A percentile compares a stretch with the other conserved stretches of the same genome.
Evolutionary conservation across 2,113 vertebrate species (phyloP).

Genomic region (Saccopteryx bilineata): DNA sequence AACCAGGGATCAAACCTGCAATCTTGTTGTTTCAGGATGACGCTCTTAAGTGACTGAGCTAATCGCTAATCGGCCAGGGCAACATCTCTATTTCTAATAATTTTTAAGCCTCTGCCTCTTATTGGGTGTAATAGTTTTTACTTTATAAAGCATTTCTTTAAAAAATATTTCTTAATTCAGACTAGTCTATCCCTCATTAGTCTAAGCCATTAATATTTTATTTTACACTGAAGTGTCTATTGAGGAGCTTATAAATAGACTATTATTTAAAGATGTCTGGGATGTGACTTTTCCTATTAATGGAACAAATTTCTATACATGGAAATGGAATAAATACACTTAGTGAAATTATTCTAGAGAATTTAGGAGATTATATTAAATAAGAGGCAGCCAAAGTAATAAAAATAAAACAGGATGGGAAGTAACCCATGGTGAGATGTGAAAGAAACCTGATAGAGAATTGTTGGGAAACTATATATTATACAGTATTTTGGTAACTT

Average conservation of each 20-base stretch:
- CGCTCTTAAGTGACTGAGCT: too few relatives aligned
- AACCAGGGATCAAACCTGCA: too few relatives aligned
- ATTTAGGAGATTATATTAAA: constrained; percentile 53
- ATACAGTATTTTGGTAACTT: constrained; percentile 72
- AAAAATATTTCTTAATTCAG: constrained; percentile 68
- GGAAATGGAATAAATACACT: constrained; percentile 7
- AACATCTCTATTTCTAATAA: constrained; percentile 50
- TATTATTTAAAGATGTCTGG: constrained; percentile 55
- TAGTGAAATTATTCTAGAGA: constrained; percentile 66
- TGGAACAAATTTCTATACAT: constrained; percentile 32
- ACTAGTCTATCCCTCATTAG: constrained; percentile 40
- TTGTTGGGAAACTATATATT: constrained; percentile 64
- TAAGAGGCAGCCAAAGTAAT: constrained; percentile 45
- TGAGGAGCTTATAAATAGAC: constrained; percentile 51
- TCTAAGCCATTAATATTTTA: constrained; percentile 64
- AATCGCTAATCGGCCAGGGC: too few relatives aligned
- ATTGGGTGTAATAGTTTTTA: constrained; percentile 56
- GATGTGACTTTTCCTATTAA: constrained; percentile 49
- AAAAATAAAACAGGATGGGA: constrained; percentile 63
- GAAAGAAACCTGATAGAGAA: constrained; percentile 67
- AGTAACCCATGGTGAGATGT: constrained; percentile 52
- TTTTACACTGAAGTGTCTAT: constrained; percentile 36
- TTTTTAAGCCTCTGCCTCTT: constrained; percentile 57
- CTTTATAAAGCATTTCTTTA: constrained; percentile 60
- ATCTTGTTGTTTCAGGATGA: too few relatives aligned